These are phyloP conservation scores for Poecilia velifera DNA, from an alignment of 2,797 vertebrate species.

Conservation along the genomic window DNA sequence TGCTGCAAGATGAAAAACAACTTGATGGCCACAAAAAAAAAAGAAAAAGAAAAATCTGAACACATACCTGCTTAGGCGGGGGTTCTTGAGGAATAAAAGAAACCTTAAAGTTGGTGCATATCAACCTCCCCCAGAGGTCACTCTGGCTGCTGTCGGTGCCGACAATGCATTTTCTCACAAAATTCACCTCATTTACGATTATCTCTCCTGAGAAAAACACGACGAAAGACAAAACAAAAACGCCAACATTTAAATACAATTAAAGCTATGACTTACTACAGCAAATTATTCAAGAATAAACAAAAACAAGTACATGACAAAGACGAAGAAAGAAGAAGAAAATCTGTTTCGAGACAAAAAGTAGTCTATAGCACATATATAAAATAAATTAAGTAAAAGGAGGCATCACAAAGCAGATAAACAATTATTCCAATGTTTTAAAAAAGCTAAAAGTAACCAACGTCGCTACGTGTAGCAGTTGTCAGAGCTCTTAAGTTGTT, in stretches of 20 bases:
- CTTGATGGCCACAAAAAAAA: background rate
- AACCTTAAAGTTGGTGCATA: slow-evolving; percentile 99
- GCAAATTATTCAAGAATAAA: slow-evolving; percentile 1
- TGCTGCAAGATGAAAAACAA: background rate
- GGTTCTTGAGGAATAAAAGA: slow-evolving; percentile 94
- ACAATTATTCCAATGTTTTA: no score
- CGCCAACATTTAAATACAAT: background rate
- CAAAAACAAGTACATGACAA: background rate
- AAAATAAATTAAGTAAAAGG: no score
- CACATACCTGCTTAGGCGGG: slow-evolving; percentile 86
- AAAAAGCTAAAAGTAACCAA: no score
- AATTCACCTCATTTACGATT: slow-evolving; percentile 96
- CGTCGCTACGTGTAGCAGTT: no score
- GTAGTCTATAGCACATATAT: no score
- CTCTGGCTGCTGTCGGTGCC: slow-evolving; percentile 89
- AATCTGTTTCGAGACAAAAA: background rate
- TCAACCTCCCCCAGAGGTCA: slow-evolving; percentile 95
- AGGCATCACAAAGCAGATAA: no score
- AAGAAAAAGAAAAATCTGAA: background rate
- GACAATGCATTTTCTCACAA: slow-evolving; percentile 97
- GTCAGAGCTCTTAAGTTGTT: no score
- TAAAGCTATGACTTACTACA: background rate
- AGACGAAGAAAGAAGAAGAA: background rate
- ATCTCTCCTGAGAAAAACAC: slow-evolving; percentile 89
- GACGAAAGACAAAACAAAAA: slow-evolving; percentile 13